Evolutionary conservation across 2,113 vertebrate species (phyloP).

Genomic region (Gavialis gangeticus): DNA sequence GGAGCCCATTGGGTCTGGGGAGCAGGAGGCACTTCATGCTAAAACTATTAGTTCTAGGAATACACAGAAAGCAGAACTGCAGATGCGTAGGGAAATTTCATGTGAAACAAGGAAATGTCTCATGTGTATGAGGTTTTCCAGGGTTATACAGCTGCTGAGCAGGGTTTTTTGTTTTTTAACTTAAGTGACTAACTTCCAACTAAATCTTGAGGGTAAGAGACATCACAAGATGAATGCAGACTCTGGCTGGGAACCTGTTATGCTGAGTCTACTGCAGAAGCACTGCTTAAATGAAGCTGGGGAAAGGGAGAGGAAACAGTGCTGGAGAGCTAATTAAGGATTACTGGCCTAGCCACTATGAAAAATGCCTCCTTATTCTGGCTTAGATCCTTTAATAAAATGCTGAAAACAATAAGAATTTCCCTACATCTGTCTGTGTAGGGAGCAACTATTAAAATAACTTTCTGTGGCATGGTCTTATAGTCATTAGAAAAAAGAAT

Average conservation of each 20-base stretch:
- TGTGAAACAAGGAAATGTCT: no score
- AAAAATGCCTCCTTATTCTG: not conserved
- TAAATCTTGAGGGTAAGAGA: not conserved
- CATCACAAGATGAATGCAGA: not conserved
- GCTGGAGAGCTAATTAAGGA: not conserved
- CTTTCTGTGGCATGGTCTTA: not conserved
- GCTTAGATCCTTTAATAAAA: not conserved
- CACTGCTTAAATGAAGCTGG: not conserved
- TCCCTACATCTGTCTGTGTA: fast-evolving
- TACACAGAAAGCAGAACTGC: no score
- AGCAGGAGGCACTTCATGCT: no score
- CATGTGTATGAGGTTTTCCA: no score
- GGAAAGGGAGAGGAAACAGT: not conserved
- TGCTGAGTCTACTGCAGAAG: not conserved
- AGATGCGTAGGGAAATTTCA: no score
- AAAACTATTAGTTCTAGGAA: no score
- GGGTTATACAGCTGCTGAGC: no score
- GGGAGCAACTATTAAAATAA: not conserved
- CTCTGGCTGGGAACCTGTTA: not conserved
- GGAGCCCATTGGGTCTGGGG: no score
- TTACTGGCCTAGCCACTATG: not conserved
- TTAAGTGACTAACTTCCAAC: no score
- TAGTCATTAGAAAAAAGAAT: not conserved
- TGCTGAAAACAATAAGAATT: not conserved
- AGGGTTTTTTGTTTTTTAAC: no score